Base-by-base conservation (phyloP, 1,140 invertebrate species). In the Drosophila sulfurigaster region DNA sequence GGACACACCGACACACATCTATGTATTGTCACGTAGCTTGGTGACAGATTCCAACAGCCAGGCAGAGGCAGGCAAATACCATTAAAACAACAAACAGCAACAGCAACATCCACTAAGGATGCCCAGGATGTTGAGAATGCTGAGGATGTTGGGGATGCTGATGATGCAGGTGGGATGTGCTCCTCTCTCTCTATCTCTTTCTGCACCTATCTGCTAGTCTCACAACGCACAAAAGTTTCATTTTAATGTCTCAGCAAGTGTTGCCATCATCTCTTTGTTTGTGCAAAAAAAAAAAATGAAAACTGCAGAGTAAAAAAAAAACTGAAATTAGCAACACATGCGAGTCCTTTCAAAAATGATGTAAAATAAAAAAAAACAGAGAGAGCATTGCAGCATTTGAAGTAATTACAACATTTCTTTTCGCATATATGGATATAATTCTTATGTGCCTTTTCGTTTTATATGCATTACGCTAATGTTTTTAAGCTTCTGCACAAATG, bases 261-360 rank as follows among this genome's bases (percentile, higher is more conserved):
- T 75, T 41, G 59, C 32, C 67, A 41, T 41, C 54, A 32, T 62
- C 60, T 64, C 58, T 75, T 65, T 80, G 72, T 76, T 45, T 64
- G 58, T 13, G 35, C 7, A 5, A 35, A 67, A 54, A 51, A 67
- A 54, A 51, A 72, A 56, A 64, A 52, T 1, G 8, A 30, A 54
- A 7, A 35, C 32, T 10, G n/a, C 8, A 41, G 38, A 41, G 7
- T 41, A 41, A 68, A 72, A 70, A 62, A 78, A 80, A 67, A 66
- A 79, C 78, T 81, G 75, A 85, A 89, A 88, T 88, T 89, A 88
- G 85, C 78, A 88, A 72, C 85, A 88, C 78, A 85, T 88, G 85
- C 81, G 54, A 65, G 52, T 35, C 63, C 45, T 41, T 35, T 71
- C 43, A 65, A 67, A 70, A 75, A 60, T 51, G 7, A 35, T 56